phyloP scores from a whole-genome alignment of 2,888 invertebrate genomes.

The Pasiphila rectangulata region DNA sequence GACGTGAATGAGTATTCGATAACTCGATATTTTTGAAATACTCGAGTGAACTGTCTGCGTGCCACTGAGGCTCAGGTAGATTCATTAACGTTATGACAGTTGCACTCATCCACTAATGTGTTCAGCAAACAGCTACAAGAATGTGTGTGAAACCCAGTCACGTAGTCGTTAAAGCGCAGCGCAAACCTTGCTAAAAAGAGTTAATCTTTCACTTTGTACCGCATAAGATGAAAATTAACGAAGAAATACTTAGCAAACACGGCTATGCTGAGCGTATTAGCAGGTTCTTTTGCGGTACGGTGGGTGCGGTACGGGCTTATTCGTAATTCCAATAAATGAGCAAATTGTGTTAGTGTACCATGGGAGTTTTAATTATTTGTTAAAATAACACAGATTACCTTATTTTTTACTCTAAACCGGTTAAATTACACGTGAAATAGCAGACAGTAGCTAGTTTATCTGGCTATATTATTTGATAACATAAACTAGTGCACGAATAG shows the following conservation, averaged over 20 bases:
- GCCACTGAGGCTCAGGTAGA: slow-evolving; percentile 24
- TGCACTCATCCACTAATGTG: slow-evolving; percentile 60
- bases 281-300: slow-evolving; percentile 51
- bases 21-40: slow-evolving; percentile 19
- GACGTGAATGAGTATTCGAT: slow-evolving; percentile 29
- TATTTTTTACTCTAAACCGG: background rate
- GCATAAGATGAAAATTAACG: slow-evolving; percentile 70
- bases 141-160: slow-evolving; percentile 70
- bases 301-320: slow-evolving; percentile 46
- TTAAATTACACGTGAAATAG: too few species aligned
- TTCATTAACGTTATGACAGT: slow-evolving; percentile 54
- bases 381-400: background rate
- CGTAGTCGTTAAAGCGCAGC: slow-evolving; percentile 58
- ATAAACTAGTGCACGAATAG: slow-evolving; percentile 11
- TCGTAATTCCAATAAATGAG: slow-evolving; percentile 36
- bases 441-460: too few species aligned
- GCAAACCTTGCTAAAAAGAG: slow-evolving; percentile 50
- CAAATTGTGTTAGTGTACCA: slow-evolving; percentile 53
- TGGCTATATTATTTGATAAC: background rate
- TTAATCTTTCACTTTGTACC: slow-evolving; percentile 75
- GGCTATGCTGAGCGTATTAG: slow-evolving; percentile 53
- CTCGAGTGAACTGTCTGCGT: slow-evolving; percentile 16
- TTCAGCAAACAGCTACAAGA: slow-evolving; percentile 54
- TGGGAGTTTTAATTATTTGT: slow-evolving; percentile 39
- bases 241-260: slow-evolving; percentile 62